phyloP scores from a whole-genome alignment of 2,888 invertebrate genomes.

The Chymomyza amoena region DNA sequence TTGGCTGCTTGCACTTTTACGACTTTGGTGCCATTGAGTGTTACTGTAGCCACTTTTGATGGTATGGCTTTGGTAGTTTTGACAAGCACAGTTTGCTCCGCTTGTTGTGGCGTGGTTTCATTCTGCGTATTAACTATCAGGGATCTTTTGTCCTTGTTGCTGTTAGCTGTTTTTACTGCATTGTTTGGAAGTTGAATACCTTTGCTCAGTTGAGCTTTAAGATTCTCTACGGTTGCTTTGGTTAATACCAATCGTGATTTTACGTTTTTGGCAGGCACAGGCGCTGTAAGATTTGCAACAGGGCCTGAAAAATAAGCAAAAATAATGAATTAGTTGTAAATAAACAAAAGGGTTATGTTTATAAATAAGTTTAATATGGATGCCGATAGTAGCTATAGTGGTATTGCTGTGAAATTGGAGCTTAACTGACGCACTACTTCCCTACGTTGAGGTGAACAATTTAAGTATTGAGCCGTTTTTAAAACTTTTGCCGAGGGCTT shows the following conservation, averaged over 20 bases:
- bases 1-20: conserved; percentile 16
- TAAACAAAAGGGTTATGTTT: background rate
- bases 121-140: background rate
- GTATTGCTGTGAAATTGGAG: too few relatives aligned
- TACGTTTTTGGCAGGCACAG: too few relatives aligned
- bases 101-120: background rate
- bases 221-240: conserved; percentile 57
- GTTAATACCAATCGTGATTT: conserved; percentile 52
- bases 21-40: conserved; percentile 31
- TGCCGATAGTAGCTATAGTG: too few relatives aligned
- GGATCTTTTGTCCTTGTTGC: background rate
- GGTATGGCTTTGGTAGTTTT: background rate
- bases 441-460: too few relatives aligned
- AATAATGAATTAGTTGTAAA: background rate
- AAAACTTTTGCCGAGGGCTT: too few relatives aligned
- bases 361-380: background rate
- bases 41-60: conserved; percentile 12
- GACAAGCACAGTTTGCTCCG: background rate
- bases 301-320: background rate
- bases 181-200: conserved; percentile 14
- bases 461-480: too few relatives aligned
- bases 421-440: too few relatives aligned
- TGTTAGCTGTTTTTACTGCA: background rate
- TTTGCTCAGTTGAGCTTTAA: conserved; percentile 40
- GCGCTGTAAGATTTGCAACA: background rate